Evolutionary conservation across 2,113 vertebrate genomes (phyloP), one percentile per base, ranked within the genome.

Genomic region (Nannobrachium achirus): DNA sequence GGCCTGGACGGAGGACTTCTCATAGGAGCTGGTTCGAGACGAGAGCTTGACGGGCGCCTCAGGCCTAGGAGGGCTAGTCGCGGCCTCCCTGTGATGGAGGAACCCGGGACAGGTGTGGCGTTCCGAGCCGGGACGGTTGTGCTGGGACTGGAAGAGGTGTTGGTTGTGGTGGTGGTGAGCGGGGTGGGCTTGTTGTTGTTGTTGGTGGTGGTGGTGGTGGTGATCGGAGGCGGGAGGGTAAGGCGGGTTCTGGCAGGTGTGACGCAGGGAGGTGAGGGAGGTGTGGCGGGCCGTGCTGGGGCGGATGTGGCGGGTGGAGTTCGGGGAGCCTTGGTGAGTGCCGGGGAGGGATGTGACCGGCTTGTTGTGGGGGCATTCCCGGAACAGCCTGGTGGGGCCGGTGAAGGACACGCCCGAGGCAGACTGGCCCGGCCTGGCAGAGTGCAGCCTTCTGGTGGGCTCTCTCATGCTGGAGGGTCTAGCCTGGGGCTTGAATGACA

Each of bases 391-490:
- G 25, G 57, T 85, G 1, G 93, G 92, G 0, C 92, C 92, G 0
- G 91, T 79, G n/a, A 95, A 94, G 80, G 93, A 75, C 13, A 93
- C 81, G 55, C 90, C 90, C 0, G 93, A 93, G 49, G 89, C 90
- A 0, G 93, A 91, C 79, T 94, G 94, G 40, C 91, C 92, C 4
- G 93, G 91, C 1, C 86, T 83, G 0, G 93, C 93, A 10, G 93
- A 92, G 6, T 93, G 92, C 0, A 90, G 89, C 44, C 82, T 33
- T 2, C 25, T 80, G 63, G 70, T 78, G 9, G 91, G 90, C 63
- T 75, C 83, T 73, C 25, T 46, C 77, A 0, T 79, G 71, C 83
- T 89, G 84, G 71, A 75, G 14, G 1, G 50, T 5, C 8, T 78
- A 59, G 25, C 25, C 25, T 33, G 25, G 25, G 84, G 89, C 70